Evolutionary conservation across 2,888 invertebrate species (phyloP).

Genomic region (Philaethria dido): DNA sequence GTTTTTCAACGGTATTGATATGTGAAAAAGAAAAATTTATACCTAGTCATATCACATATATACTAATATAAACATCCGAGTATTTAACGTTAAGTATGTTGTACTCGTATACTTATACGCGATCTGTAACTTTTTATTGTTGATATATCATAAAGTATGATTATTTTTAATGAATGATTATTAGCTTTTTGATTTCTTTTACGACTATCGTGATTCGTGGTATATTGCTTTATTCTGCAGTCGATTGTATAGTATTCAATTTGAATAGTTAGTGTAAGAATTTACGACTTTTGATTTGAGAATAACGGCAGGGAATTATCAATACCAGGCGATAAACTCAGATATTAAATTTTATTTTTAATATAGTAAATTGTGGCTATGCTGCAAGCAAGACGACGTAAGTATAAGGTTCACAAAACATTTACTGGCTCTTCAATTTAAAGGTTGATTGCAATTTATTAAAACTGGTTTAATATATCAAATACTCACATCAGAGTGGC

Average conservation of each 20-base stretch:
- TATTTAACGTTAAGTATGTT: conserved; percentile 14
- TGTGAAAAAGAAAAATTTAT: background rate
- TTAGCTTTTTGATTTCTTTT: conserved; percentile 15
- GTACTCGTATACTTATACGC: background rate
- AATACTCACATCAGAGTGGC: conserved; percentile 29
- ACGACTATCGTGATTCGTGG: background rate
- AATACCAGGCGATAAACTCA: background rate
- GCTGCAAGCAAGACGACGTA: background rate
- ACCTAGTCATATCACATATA: conserved; percentile 45
- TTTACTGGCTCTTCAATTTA: conserved; percentile 13
- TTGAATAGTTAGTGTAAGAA: background rate
- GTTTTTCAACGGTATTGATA: background rate
- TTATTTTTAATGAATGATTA: conserved; percentile 17
- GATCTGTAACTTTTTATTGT: conserved; percentile 30
- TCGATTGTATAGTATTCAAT: conserved; percentile 7
- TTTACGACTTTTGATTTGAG: background rate
- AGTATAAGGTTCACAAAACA: background rate
- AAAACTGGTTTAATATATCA: conserved; percentile 30
- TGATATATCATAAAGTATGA: conserved; percentile 27
- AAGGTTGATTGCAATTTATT: conserved; percentile 21
- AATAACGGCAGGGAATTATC: background rate
- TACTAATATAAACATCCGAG: conserved; percentile 48
- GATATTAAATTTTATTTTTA: conserved; percentile 5
- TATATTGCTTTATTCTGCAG: conserved; percentile 19
- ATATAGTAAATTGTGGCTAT: background rate